Base-by-base conservation (phyloP, 2,797 vertebrate species). In the Propithecus perrieri region DNA sequence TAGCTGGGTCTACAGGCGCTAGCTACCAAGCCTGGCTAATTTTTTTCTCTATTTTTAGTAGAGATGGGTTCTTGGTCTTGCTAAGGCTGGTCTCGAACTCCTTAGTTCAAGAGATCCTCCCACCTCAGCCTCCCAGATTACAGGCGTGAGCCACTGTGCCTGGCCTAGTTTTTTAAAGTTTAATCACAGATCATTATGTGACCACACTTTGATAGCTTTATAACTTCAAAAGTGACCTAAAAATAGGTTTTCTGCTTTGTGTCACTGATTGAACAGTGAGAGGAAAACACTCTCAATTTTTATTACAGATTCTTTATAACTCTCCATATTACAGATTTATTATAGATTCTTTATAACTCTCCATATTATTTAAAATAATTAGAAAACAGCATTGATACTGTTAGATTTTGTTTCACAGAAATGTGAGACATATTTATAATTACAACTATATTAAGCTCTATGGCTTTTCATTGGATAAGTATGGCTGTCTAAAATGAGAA, bases 291-390 rank as follows among this genome's bases (percentile, higher is more conserved):
- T 28, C 46, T 63, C 28, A 13, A 30, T 33, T 65, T 65, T 76
- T 72, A 74, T 99, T 98, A 99, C 0, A 53, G 35, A 85, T 71
- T 89, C 50, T 84, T 89, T 72, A 71, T 20, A 84, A 85, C 7
- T 61, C 30, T 14, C 41, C 41, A 41, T 41, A 41, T 41, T 41
- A 41, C 41, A 41, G 41, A 41, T 65, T 75, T 72, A 74, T 99
- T 98, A 99, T 0, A 57, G 35, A 85, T 71, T 89, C 50, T 84
- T 89, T 72, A 71, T 20, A 83, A 85, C 7, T 86, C 50, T 80
- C 43, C 28, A 33, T 59, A 41, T 46, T 79, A 89, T 63, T 53
- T 43, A 94, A 76, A 72, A 43, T 11, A 35, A 79, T 78, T 38
- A 57, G 33, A 53, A 94, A 83, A 78, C 18, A 65, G 20, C 12